Evolutionary conservation across 2,888 invertebrate species (phyloP).

Genomic region (Neoitamus cyanurus): DNA sequence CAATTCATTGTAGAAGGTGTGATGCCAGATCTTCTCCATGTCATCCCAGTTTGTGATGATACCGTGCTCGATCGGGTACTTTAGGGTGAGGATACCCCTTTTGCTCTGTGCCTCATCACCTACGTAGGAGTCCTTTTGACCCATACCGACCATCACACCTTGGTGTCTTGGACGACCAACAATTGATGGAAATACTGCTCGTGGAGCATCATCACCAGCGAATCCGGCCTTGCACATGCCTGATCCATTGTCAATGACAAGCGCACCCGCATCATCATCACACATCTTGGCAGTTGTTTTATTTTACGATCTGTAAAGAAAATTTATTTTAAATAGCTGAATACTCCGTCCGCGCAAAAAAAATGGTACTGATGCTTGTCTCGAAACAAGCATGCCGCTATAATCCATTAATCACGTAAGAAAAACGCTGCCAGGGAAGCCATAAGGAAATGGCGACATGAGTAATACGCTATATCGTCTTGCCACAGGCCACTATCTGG

Average conservation of each 20-base stretch:
- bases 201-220: conserved; percentile 95
- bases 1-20: conserved; percentile 97
- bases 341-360: not conserved
- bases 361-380: not conserved
- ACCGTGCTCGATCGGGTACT: conserved; percentile 97
- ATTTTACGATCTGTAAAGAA: not conserved
- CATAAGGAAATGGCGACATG: not conserved
- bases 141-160: conserved; percentile 98
- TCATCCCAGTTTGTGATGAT: conserved; percentile 99
- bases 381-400: not conserved
- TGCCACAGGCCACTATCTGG: not conserved
- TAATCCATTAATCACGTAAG: not conserved
- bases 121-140: conserved; percentile 96
- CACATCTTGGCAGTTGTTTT: conserved; percentile 71
- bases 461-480: not conserved
- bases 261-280: conserved; percentile 87
- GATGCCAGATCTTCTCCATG: conserved; percentile 99
- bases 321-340: not conserved
- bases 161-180: conserved; percentile 94
- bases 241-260: conserved; percentile 94
- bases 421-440: not conserved
- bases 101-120: conserved; percentile 98
- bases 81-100: conserved; percentile 94
- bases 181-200: conserved; percentile 93
- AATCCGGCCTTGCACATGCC: conserved; percentile 98